Evolutionary conservation across 2,797 vertebrate species (phyloP), one percentile per base, ranked within the genome.

Genomic region (Sebastolobus altivelis): DNA sequence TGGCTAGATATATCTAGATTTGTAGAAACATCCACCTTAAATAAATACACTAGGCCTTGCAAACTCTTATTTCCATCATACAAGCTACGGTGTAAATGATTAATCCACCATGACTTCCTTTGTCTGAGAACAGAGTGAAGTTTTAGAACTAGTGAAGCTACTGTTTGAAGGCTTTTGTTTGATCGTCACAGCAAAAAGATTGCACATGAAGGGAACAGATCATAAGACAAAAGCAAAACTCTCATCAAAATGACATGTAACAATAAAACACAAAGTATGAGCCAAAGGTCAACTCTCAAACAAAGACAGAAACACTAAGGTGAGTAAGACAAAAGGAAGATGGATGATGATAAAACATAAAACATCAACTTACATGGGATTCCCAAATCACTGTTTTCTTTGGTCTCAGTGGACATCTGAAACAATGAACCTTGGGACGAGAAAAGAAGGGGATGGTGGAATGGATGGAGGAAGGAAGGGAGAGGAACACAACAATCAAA

Each of bases 351-450:
- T 81, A 83, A 84, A 96, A 96, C 95, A 94, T 94, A 96, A 96
- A 91, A 94, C 92, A 90, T 93, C 25, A 94, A 99, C 97, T 99
- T 98, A 99, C 98, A 98, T 97, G 97, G 95, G 96, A 97, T 95
- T 97, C 96, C 97, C 97, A 98, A 97, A 97, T 97, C 97, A 96
- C 94, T 97, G 93, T 96, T 96, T 93, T 95, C 96, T 97, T 97
- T 98, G 94, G 97, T 94, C 94, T 98, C 97, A 92, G 97, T 97
- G 95, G 98, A 97, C 97, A 96, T 97, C 95, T 98, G 97, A 96
- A 97, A 98, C 96, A 98, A 97, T 96, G 97, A 97, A 97, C 97
- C 97, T 99, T 98, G 88, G 83, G 84, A 88, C 65, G 71, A 82
- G 89, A 82, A 87, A 77, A 88, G 77, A 81, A 88, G 68, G 79